phyloP scores from a whole-genome alignment of 2,113 vertebrate species.

The Muscicapa adusta region DNA sequence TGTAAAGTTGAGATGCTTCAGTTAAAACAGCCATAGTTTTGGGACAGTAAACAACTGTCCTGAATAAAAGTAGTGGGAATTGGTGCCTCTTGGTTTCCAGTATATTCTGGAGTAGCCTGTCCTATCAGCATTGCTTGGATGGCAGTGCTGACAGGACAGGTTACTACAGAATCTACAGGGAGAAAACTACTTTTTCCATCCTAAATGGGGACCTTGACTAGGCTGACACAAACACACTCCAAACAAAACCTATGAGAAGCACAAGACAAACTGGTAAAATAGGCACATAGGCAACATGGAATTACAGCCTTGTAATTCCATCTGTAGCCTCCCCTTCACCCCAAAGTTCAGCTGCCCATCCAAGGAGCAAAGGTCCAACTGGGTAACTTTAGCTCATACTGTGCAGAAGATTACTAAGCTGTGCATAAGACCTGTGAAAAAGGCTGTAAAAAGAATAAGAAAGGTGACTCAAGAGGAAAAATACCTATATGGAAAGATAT shows the following conservation, averaged over 20 bases:
- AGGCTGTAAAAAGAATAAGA: neutral
- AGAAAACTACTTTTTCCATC: neutral
- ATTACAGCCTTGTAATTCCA: neutral
- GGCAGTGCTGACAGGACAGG: neutral
- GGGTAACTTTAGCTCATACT: neutral
- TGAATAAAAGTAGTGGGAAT: neutral
- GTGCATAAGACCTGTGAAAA: neutral
- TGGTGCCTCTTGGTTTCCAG: neutral
- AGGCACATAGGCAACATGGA: neutral
- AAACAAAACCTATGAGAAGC: neutral
- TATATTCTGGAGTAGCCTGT: neutral
- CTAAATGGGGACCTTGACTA: neutral
- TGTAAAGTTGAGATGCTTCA: neutral
- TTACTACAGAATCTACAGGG: neutral
- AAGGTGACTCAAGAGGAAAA: neutral
- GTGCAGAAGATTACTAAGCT: neutral
- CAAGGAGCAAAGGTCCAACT: neutral
- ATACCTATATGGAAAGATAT: neutral
- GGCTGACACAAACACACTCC: neutral
- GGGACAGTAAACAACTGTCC: neutral
- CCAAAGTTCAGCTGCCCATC: neutral
- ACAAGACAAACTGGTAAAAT: neutral
- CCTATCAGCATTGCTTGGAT: neutral
- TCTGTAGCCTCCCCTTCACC: neutral
- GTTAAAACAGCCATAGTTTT: neutral